Evolutionary conservation across 2,888 invertebrate species (phyloP), one percentile per base, ranked within the genome.

Genomic region (Diarsia brunnea): DNA sequence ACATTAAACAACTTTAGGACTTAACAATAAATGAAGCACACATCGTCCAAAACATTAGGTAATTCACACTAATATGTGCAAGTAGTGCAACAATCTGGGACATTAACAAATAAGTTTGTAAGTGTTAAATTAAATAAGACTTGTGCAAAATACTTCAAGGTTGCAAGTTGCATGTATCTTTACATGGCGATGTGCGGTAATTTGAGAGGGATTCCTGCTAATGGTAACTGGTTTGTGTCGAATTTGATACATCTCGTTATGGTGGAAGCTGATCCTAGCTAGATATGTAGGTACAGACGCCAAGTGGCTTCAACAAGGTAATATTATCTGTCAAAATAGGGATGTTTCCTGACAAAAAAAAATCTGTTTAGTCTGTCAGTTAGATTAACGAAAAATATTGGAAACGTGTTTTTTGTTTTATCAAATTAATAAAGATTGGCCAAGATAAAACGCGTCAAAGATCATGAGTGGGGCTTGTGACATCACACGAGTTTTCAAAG

Each of bases 71-170:
- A 47, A 58, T 27, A 45, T 49, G 49, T 78, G 45, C 58, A 78
- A 71, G 71, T 65, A 78, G 64, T 73, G 55, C 82, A 74, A 43
- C 21, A 51, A 78, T 74, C 38, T 78, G 12, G 70, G 43, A 70
- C 82, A 61, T 60, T 24, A 21, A 60, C 77, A 69, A 73, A 70
- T 66, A 51, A 38, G 60, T 70, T 60, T 19, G n/a, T 60, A 58
- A 80, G 21, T 69, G 61, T 66, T 49, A 64, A 60, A 31, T 77
- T 51, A 67, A 73, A 81, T 43, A 58, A 73, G 16, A 64, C 63
- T 73, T 38, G 58, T 63, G 69, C 73, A 69, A 67, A 81, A 58
- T 27, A 65, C 49, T n/a, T 71, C 74, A 82, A 82, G 73, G 71
- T 55, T 38, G 53, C 8, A n/a, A 45, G 14, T 64, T 38, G 53